Evolutionary conservation across 1,140 invertebrate species (phyloP).

Genomic region (Drosophila murphyi): DNA sequence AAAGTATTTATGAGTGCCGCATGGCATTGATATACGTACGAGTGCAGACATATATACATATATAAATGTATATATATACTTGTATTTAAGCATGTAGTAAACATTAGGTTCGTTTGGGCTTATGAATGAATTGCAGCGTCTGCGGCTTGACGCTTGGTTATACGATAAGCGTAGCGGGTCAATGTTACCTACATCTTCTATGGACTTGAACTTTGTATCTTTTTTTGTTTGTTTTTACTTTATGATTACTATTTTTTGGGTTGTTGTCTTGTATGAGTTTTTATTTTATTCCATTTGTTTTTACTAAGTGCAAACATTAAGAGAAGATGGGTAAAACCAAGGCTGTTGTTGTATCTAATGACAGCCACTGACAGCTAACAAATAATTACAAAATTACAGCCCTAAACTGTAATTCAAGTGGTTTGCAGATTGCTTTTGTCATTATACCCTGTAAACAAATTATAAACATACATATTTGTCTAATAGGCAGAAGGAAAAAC

Average conservation of each 20-base stretch:
- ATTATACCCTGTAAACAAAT: neutral
- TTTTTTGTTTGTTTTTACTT: conserved; percentile 45
- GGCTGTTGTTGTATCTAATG: conserved; percentile 37
- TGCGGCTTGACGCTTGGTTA: conserved; percentile 3
- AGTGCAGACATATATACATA: neutral
- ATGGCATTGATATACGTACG: conserved; percentile 38
- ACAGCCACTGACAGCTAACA: conserved; percentile 39
- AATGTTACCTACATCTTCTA: conserved; percentile 52
- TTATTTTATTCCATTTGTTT: conserved; percentile 20
- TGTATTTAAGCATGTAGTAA: conserved; percentile 1
- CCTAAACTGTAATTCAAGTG: conserved; percentile 22
- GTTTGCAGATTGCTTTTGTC: conserved; percentile 23
- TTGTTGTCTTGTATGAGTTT: conserved; percentile 32
- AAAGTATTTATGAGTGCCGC: conserved; percentile 27
- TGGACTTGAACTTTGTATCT: conserved; percentile 74
- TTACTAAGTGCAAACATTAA: conserved; percentile 27
- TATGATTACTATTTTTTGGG: conserved; percentile 31
- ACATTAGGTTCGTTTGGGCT: conserved; percentile 15
- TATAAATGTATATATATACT: neutral
- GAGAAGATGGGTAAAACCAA: conserved; percentile 29
- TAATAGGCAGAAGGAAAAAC: no score
- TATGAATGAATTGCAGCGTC: conserved; percentile 49
- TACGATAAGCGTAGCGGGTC: conserved; percentile 41
- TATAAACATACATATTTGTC: no score
- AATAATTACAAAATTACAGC: conserved; percentile 23